Base-by-base conservation (phyloP, 2,113 vertebrate genomes). In the Jaculus jaculus region DNA sequence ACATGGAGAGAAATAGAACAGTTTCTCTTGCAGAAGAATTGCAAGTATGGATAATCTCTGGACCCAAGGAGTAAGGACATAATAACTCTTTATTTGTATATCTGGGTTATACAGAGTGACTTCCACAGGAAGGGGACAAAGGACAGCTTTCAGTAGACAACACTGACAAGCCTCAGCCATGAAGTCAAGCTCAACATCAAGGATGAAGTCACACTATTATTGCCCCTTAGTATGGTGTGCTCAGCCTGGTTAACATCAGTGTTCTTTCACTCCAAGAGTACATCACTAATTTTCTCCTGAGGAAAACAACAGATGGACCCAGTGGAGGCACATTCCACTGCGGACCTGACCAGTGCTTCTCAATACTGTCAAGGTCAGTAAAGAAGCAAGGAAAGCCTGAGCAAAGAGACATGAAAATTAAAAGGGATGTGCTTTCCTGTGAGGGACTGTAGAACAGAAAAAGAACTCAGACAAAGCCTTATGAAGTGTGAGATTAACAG, bases 191-290 rank as follows among this genome's bases (percentile, higher is more conserved):
- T 26, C 5, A 28, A 71, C 21, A 30, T 42, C 47, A 17, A 17
- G 18, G 7, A 7, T 17, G 5, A 3, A 39, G 18, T 54, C 47
- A 17, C 4, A 1, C 13, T 42, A 7, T 2, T 6, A 1, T 21
- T 26, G 30, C 26, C 10, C 63, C 47, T 89, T 32, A 32, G 39
- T 13, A 39, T 32, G 12, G 17, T 3, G 5, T 23, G 17, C 26
- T 17, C 47, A 71, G 24, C 16, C 51, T 47, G 42, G 42, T 47
- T 47, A 47, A 47, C 42, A 8, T 72, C 51, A 72, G 26, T 39
- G n/a, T 0, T 37, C n/a, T 39, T 37, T 26, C 23, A 34, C 3
- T 34, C 75, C 20, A 16, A 80, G 21, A 79, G n/a, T 2, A 8
- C 30, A 13, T 6, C 26, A 37, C 28, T 3, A 15, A 4, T 39